Base-by-base conservation (phyloP, 2,113 vertebrate species). In the Podarcis muralis region DNA sequence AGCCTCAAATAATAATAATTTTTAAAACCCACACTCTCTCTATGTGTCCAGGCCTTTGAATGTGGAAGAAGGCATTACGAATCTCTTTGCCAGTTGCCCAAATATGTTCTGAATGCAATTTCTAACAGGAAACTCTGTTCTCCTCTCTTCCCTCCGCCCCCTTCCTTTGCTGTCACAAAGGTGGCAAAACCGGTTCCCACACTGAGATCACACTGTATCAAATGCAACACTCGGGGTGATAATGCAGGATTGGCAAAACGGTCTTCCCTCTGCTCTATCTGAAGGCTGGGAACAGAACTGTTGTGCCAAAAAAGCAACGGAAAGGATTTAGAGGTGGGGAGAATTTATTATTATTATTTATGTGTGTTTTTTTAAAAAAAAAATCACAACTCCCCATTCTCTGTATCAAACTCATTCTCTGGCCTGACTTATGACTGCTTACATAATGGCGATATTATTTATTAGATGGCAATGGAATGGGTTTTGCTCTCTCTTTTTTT, bases 361-460 rank as follows among this genome's bases (percentile, higher is more conserved):
- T 53, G 9, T 53, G 9, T 53, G 48, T 12, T 53, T 53, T 53
- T 53, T 53, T 3, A 12, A 53, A 53, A n/a, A 53, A n/a, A 85
- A 35, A 62, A 76, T 79, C 6, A 62, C 57, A 76, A n/a, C 25
- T 18, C 69, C 66, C 59, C 25, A 62, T 84, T 87, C 81, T 89
- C 92, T 83, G 83, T 83, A 83, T 83, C 85, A 83, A 81, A 80
- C 90, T 75, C 1, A 80, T 85, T 92, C 93, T 87, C 89, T 88
- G 87, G 83, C 57, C 90, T 85, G 88, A 89, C 88, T 92, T 90
- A 83, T 30, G 62, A 77, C 87, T 76, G 25, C 89, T 94, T 93
- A 88, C 13, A 30, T 91, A 93, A 94, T 11, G 75, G 76, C 40
- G 84, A 83, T 85, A 82, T 84, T 91, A 88, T 90, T 92, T 93